Evolutionary conservation across 2,888 invertebrate genomes (phyloP), one percentile per base, ranked within the genome.

Genomic region (Drosophila neoperkinsi): DNA sequence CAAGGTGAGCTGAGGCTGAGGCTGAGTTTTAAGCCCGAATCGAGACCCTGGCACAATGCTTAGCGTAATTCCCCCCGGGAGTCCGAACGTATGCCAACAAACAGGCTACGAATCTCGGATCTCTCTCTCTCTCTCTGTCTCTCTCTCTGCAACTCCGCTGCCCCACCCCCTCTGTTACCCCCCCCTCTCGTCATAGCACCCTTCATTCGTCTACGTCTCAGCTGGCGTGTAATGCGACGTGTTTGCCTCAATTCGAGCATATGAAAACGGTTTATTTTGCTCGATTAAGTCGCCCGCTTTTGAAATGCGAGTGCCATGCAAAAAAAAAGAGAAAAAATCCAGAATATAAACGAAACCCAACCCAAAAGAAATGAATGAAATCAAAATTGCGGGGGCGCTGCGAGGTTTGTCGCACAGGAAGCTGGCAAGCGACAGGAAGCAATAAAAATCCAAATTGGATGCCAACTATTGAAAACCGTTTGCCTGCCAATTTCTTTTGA

Each of bases 201-300:
- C 49, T 18, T 49, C n/a, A 13, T 28, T 18, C 34, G 10, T 25
- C 36, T 2, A 55, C 28, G 3, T 38, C 56, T 53, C 51, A 57
- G 67, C 71, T 65, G 55, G 57, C 81, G 71, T 88, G 90, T 88
- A 88, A 90, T 88, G 82, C 88, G 81, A 84, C 77, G 88, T 81
- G 87, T 91, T 90, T 81, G 88, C 84, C 84, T 84, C 84, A 86
- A 91, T 84, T 91, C 91, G 79, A 88, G 92, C 90, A 86, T 84
- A 88, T 85, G 81, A 86, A 87, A 92, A 91, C 82, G 91, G 90
- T 92, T 92, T 92, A 92, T 92, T 91, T 92, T 92, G 92, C 92
- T 92, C 91, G 91, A 92, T 92, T 92, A 92, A 91, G 88, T 91
- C 82, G 82, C 83, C 62, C 65, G 78, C 81, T 91, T 85, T 84